Base-by-base conservation (phyloP, 1,140 invertebrate genomes). In the Andricus grossulariae region DNA sequence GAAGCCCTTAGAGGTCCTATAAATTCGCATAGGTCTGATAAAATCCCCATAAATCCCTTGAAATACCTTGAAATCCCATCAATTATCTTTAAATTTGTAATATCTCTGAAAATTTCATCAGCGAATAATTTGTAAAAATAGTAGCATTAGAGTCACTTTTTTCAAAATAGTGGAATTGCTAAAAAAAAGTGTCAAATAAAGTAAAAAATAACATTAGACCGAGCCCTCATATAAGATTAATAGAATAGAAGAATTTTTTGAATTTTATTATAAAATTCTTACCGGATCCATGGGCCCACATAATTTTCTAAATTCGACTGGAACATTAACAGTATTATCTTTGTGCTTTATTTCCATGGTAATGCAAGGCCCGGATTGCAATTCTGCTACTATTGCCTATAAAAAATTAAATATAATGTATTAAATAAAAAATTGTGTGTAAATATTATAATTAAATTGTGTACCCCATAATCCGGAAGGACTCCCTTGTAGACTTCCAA, bases 401-500 rank as follows among this genome's bases (percentile, higher is more conserved):
- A 87, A 90, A 82, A 88, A 72, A 86, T 76, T 71, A 75, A 72
- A 71, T 39, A 55, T 51, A 75, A 25, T 13, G 13, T 72, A 32
- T 70, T 50, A 71, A 51, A 73, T 39, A 70, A 73, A 60, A 45
- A 72, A 25, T 4, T 18, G 4, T 70, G 15, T 54, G 32, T 52
- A 52, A 72, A 19, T n/a, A n/a, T n/a, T n/a, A n/a, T n/a, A 39
- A 72, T 18, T 72, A 32, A 72, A 50, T n/a, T 50, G 11, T 87
- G 85, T 89, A 96, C 96, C 85, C 94, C 93, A 90, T 97, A 98
- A 86, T 98, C 96, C 10, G 94, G 93, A 12, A 97, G 92, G 75
- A 98, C 95, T n/a, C 96, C 96, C 90, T 97, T 97, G 88, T 99
- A 99, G 16, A 98, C 95, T 92, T 98, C 97, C 87, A 96, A 94